Evolutionary conservation across 2,888 invertebrate genomes (phyloP).

Genomic region (Lymantria dispar): DNA sequence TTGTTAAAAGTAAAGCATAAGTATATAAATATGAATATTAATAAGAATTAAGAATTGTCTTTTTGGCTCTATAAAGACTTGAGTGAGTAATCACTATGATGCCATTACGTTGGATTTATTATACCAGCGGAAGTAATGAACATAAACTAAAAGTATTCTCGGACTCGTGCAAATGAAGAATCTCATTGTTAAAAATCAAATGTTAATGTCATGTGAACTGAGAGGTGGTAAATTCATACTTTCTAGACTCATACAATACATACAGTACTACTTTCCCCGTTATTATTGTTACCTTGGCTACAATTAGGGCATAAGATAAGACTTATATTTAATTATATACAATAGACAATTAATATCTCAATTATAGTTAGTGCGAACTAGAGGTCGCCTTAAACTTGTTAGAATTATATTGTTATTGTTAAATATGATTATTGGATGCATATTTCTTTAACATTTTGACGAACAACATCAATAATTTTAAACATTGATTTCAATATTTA

Average conservation of each 20-base stretch:
- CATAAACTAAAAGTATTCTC: constrained; percentile 13
- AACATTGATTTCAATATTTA: neutral
- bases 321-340: too few species aligned
- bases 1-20: too few species aligned
- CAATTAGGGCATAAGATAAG: too few species aligned
- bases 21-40: too few species aligned
- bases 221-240: neutral
- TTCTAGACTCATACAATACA: constrained; percentile 2
- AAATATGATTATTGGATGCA: neutral
- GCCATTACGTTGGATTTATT: constrained; percentile 5
- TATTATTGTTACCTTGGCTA: neutral
- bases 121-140: constrained; percentile 16
- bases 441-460: neutral
- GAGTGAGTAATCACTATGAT: too few species aligned
- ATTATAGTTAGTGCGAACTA: neutral
- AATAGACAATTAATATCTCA: too few species aligned
- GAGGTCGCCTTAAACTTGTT: neutral
- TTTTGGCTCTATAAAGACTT: too few species aligned
- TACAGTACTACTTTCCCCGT: neutral
- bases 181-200: constrained; percentile 13
- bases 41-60: too few species aligned
- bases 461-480: neutral
- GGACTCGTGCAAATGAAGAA: constrained; percentile 8
- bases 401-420: neutral
- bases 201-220: constrained; percentile 11